These are phyloP conservation scores for Micrasema longulum DNA, from an alignment of 1,140 invertebrate genomes.

Conservation along the genomic window DNA sequence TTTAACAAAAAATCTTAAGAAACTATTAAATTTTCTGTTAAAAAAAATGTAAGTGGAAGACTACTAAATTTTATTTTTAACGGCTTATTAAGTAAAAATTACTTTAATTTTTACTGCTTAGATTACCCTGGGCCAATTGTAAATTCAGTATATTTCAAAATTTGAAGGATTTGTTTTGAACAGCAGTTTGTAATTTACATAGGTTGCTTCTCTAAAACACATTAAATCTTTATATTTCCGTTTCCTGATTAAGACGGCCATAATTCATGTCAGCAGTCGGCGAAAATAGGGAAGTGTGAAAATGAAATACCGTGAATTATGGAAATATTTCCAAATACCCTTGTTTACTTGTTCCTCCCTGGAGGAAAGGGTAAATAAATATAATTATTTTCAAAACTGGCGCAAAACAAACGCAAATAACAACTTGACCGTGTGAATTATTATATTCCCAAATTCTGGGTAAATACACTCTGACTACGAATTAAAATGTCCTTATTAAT, in stretches of 20 bases:
- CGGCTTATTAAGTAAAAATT: neutral
- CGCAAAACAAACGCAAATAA: too few relatives aligned
- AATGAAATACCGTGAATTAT: slow-evolving; percentile 35
- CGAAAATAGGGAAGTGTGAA: slow-evolving; percentile 31
- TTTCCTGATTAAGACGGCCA: slow-evolving; percentile 31
- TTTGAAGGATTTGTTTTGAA: neutral
- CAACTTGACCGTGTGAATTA: too few relatives aligned
- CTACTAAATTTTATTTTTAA: neutral
- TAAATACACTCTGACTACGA: too few relatives aligned
- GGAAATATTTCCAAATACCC: slow-evolving; percentile 20
- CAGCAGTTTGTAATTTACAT: neutral
- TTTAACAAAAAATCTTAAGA: too few relatives aligned
- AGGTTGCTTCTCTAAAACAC: neutral
- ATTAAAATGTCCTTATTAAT: too few relatives aligned
- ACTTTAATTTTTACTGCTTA: neutral
- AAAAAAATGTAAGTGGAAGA: neutral
- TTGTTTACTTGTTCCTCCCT: slow-evolving; percentile 21
- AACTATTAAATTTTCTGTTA: too few relatives aligned
- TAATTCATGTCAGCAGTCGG: slow-evolving; percentile 17
- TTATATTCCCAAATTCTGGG: too few relatives aligned
- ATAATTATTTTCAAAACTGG: too few relatives aligned
- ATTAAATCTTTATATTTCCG: slow-evolving; percentile 24
- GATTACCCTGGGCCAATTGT: neutral
- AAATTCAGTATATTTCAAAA: neutral
- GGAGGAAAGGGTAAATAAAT: slow-evolving; percentile 26